A percentile compares a stretch with the other conserved stretches of the same genome.
These are phyloP conservation scores for Arion vulgaris DNA, from an alignment of 1,140 invertebrate species.

Conservation along the genomic window DNA sequence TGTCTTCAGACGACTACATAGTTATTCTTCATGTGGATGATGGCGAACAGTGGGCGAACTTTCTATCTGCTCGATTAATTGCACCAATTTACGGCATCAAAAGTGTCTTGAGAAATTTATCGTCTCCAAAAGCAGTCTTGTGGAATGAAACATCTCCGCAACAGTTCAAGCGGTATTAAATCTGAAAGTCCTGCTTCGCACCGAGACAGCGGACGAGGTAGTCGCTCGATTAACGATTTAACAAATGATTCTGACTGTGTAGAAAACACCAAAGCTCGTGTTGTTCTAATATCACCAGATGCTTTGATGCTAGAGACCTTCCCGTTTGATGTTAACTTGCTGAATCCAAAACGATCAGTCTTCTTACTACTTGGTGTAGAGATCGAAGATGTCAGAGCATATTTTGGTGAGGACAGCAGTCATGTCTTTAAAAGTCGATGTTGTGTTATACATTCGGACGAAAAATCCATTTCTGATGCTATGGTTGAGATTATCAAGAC, in stretches of 20 bases:
- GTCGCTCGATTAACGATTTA: neutral
- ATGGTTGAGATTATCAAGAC: conserved; percentile 16
- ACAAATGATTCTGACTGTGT: neutral
- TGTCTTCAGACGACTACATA: neutral
- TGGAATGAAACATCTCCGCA: neutral
- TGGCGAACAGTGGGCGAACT: conserved; percentile 5
- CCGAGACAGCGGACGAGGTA: neutral
- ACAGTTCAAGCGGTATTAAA: neutral
- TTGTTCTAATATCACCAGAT: conserved; percentile 12
- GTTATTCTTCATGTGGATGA: conserved; percentile 15
- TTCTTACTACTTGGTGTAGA: conserved; percentile 21
- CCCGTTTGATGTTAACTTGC: neutral
- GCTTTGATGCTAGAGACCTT: neutral
- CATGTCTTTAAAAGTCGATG: conserved; percentile 4
- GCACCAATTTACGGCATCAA: conserved; percentile 16
- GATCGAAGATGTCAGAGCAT: conserved; percentile 1
- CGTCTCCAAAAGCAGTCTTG: neutral
- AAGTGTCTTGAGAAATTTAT: neutral
- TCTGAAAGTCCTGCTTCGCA: neutral
- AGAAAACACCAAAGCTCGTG: neutral
- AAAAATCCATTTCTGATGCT: neutral
- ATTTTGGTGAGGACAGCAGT: neutral
- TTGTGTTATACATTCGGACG: neutral
- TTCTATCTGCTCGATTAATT: neutral
- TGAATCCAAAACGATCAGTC: neutral